Percentiles rank a stretch among this genome's conserved stretches.
Conservation (phyloP, 2,888 invertebrate species). For the Xylocampa areola region DNA sequence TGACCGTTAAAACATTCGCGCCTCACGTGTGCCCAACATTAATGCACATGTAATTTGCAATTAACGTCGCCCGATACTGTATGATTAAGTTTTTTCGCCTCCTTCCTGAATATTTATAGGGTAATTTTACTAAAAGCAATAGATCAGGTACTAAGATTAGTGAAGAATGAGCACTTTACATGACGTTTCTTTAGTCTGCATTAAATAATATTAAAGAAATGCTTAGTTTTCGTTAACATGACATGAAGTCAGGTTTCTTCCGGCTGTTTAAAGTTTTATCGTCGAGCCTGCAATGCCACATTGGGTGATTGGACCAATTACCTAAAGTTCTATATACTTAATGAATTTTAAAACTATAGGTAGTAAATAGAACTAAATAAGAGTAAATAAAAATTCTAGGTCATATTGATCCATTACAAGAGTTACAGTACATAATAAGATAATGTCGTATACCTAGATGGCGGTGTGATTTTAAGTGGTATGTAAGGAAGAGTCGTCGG, state of each 20-base stretch:
- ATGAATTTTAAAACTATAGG: too few species aligned
- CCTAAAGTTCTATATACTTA: too few species aligned
- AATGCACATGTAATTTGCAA: constrained; percentile 81
- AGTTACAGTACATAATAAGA: constrained; percentile 70
- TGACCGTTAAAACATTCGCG: constrained; percentile 64
- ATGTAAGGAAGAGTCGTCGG: constrained; percentile 76
- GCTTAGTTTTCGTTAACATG: constrained; percentile 19
- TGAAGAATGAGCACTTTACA: constrained; percentile 65
- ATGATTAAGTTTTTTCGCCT: constrained; percentile 81
- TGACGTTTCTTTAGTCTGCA: constrained; percentile 47
- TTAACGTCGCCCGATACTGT: constrained; percentile 79
- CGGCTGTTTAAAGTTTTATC: neutral
- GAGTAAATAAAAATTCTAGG: constrained; percentile 32
- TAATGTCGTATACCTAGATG: constrained; percentile 70
- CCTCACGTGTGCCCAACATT: constrained; percentile 54
- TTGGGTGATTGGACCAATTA: too few species aligned
- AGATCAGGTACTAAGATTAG: constrained; percentile 73
- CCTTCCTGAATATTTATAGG: constrained; percentile 86
- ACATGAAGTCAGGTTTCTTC: constrained; percentile 11
- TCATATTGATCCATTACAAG: constrained; percentile 47
- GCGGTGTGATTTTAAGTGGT: constrained; percentile 87
- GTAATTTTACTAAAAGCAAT: constrained; percentile 88
- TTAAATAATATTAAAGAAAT: constrained; percentile 19
- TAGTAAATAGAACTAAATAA: neutral
- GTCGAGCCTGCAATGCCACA: too few species aligned